Conservation (phyloP, 2,113 vertebrate genomes). For the Dinomys branickii region DNA sequence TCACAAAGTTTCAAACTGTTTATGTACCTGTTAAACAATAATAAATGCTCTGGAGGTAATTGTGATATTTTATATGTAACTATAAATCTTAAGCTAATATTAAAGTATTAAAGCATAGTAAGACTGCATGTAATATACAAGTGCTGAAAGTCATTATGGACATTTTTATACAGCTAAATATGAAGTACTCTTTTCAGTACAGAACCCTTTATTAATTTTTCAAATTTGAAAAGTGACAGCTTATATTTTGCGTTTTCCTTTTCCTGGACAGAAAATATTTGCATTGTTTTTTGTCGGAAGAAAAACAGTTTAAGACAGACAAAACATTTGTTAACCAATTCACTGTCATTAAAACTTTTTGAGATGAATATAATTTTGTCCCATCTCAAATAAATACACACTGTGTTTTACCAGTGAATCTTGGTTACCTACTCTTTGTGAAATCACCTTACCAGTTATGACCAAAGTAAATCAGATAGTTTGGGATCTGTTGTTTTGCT, state of each 20-base stretch:
- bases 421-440: not conserved
- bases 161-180: not conserved
- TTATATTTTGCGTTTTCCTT: not conserved
- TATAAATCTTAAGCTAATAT: not conserved
- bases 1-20: not conserved
- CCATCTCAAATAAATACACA: not conserved
- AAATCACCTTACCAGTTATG: not conserved
- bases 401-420: not conserved
- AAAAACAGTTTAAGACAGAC: not conserved
- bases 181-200: not conserved
- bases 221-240: not conserved
- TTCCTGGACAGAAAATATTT: not conserved
- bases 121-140: not conserved
- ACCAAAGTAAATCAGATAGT: not conserved
- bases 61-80: not conserved
- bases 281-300: not conserved
- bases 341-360: not conserved
- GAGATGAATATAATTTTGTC: not conserved
- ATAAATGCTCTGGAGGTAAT: not conserved
- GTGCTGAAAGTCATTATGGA: not conserved
- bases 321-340: not conserved
- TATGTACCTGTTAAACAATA: not conserved
- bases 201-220: not conserved
- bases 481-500: not conserved
- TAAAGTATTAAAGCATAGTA: not conserved